Evolutionary conservation across 2,797 vertebrate species (phyloP).

Genomic region (Staurois parvus): DNA sequence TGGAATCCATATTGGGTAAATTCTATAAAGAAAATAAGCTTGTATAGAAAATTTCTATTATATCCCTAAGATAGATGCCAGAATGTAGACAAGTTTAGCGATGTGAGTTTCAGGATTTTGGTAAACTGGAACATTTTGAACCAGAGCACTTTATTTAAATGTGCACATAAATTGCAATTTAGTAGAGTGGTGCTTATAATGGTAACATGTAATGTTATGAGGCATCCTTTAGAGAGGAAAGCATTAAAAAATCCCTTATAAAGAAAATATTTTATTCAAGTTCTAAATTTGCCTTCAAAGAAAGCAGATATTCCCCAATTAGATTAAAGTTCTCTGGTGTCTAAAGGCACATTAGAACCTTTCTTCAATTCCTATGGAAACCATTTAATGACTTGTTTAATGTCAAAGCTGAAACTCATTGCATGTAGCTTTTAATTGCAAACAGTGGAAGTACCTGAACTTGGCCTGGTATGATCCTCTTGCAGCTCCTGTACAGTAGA

Average conservation of each 20-base stretch:
- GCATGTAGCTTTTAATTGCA: too few relatives aligned
- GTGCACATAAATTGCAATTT: neutral
- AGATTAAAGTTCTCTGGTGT: too few relatives aligned
- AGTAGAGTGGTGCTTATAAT: neutral
- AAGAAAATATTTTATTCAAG: too few relatives aligned
- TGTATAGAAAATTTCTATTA: conserved; percentile 19
- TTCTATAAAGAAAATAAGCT: neutral
- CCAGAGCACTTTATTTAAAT: conserved; percentile 20
- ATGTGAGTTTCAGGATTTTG: neutral
- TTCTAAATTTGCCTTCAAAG: too few relatives aligned
- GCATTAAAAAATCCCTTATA: neutral
- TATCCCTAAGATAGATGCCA: neutral
- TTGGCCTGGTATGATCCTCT: too few relatives aligned
- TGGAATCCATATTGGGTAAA: neutral
- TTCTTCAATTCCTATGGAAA: too few relatives aligned
- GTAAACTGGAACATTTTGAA: conserved; percentile 12
- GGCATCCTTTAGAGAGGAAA: neutral
- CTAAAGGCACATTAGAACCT: too few relatives aligned
- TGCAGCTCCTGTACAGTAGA: too few relatives aligned
- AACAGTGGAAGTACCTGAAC: too few relatives aligned
- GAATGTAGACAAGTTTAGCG: neutral
- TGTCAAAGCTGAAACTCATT: too few relatives aligned
- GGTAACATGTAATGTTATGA: neutral
- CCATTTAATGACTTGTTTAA: too few relatives aligned
- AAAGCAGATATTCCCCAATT: too few relatives aligned